Evolutionary conservation across 2,888 invertebrate species (phyloP).

Genomic region (Chrysomela aeneicollis): DNA sequence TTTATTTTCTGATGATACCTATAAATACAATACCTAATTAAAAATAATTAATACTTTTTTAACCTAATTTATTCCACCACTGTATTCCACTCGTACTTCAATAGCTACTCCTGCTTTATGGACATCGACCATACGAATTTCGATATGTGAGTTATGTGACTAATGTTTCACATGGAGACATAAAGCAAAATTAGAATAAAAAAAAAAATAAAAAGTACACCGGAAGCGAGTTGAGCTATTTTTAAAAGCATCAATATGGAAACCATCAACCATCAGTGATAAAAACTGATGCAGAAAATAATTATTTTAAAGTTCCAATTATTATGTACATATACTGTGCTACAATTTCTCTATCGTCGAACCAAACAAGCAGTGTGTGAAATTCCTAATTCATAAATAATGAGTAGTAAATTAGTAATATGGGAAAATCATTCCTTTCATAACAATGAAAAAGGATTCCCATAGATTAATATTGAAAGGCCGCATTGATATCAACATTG

Average conservation of each 20-base stretch:
- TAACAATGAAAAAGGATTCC: slow-evolving; percentile 20
- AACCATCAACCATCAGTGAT: slow-evolving; percentile 35
- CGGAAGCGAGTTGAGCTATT: slow-evolving; percentile 34
- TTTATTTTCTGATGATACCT: too few species aligned
- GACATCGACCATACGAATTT: too few species aligned
- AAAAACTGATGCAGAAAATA: slow-evolving; percentile 32
- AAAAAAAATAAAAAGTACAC: slow-evolving; percentile 33
- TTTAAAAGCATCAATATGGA: slow-evolving; percentile 32
- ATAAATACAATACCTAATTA: too few species aligned
- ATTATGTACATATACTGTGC: slow-evolving; percentile 25
- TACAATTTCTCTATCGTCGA: slow-evolving; percentile 34
- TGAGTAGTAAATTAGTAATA: slow-evolving; percentile 22
- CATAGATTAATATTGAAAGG: neutral
- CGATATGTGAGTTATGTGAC: neutral
- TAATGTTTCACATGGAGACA: neutral
- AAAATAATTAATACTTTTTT: too few species aligned
- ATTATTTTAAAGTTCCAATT: slow-evolving; percentile 34
- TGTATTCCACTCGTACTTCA: too few species aligned
- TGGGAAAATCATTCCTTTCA: slow-evolving; percentile 31
- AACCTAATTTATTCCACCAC: too few species aligned
- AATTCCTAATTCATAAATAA: slow-evolving; percentile 27
- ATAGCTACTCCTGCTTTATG: too few species aligned
- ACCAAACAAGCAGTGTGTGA: slow-evolving; percentile 30
- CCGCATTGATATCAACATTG: neutral
- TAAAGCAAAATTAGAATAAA: slow-evolving; percentile 16